Evolutionary conservation across 2,888 invertebrate genomes (phyloP).

Genomic region (Ectemnius continuus): DNA sequence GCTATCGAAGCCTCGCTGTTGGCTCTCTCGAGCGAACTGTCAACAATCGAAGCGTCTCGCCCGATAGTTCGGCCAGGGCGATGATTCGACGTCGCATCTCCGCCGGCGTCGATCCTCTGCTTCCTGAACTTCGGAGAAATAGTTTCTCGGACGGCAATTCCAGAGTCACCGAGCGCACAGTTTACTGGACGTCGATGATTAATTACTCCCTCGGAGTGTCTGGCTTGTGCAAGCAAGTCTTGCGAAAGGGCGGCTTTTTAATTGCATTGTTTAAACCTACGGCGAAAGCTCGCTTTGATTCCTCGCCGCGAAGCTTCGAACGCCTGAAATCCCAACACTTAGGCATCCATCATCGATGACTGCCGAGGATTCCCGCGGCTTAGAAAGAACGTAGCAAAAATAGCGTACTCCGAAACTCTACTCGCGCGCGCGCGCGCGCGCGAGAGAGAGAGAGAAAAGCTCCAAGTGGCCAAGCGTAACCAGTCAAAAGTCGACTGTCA

Average conservation of each 20-base stretch:
- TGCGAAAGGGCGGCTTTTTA: neutral
- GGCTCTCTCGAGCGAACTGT: conserved; percentile 20
- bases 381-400: conserved; percentile 66
- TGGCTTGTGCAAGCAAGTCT: neutral
- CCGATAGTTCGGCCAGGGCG: conserved; percentile 7
- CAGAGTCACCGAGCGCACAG: too few relatives aligned
- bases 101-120: neutral
- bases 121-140: conserved; percentile 7
- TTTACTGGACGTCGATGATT: neutral
- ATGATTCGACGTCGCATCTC: neutral
- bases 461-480: conserved; percentile 19
- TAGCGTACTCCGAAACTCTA: conserved; percentile 45
- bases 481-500: conserved; percentile 30
- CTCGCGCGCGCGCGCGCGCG: too few relatives aligned
- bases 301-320: too few relatives aligned
- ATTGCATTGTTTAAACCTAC: neutral
- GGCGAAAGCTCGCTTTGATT: too few relatives aligned
- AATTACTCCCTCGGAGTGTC: neutral
- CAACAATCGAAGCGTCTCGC: conserved; percentile 6
- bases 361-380: neutral
- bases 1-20: neutral
- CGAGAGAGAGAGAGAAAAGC: too few relatives aligned
- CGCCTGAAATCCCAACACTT: too few relatives aligned
- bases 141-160: conserved; percentile 24
- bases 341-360: too few relatives aligned